Conservation (phyloP, 2,888 invertebrate genomes). For the Trichopria drosophilae region DNA sequence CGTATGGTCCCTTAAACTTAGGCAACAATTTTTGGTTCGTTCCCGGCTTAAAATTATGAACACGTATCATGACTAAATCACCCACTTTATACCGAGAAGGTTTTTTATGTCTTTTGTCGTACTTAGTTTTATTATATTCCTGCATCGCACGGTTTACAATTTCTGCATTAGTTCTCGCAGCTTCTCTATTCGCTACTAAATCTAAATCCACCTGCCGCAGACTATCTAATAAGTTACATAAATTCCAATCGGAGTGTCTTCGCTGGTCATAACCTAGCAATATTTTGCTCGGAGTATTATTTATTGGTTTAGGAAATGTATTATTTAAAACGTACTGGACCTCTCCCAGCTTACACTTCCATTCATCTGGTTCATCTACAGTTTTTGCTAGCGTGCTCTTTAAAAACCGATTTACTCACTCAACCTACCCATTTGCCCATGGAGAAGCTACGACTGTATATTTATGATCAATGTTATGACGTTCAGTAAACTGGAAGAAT, state of each 20-base stretch:
- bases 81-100: background rate
- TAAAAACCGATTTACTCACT: too few relatives aligned
- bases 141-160: background rate
- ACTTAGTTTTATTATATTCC: constrained; percentile 4
- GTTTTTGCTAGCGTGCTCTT: constrained; percentile 4
- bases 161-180: background rate
- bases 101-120: background rate
- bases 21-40: constrained; percentile 1
- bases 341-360: background rate
- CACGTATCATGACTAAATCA: too few relatives aligned
- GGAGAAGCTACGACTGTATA: background rate
- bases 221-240: too few relatives aligned
- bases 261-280: background rate
- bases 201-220: too few relatives aligned
- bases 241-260: background rate
- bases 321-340: too few relatives aligned
- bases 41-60: background rate
- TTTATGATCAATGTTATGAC: constrained; percentile 6
- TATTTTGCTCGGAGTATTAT: background rate
- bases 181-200: background rate
- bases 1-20: constrained; percentile 1
- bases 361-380: background rate
- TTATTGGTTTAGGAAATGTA: background rate
- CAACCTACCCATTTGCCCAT: too few relatives aligned
- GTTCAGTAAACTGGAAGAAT: too few relatives aligned